Evolutionary conservation across 2,797 vertebrate genomes (phyloP), one percentile per base, ranked within the genome.

Genomic region (Poecilia velifera): DNA sequence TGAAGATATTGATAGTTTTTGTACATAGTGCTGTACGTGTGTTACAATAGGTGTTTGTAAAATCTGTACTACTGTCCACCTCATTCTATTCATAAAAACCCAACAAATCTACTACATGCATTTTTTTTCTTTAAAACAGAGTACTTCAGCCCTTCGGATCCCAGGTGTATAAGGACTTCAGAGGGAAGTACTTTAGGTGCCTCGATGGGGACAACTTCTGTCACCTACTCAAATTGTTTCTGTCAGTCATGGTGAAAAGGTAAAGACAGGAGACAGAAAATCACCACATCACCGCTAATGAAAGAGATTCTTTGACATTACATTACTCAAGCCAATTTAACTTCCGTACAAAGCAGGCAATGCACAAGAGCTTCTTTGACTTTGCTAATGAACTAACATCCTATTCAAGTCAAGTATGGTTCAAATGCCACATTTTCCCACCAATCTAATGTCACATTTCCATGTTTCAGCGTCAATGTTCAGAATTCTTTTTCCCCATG

Each of bases 391-490:
- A 95, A 94, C 92, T 82, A 80, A 90, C 92, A 93, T 90, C 79
- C 85, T 86, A 93, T 91, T 95, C 94, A 89, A 84, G 77, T 91
- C 81, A 86, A 83, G 84, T 88, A 85, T 81, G 82, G 86, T 91
- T 84, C 86, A 95, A 95, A 96, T 93, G 93, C 82, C 94, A 95
- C 81, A 87, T 93, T 90, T 89, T 86, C 81, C 73, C 73, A 74
- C 83, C 76, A 85, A 85, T 87, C 82, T 91, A 94, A 94, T 96
- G 94, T 95, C 94, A 95, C 91, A 94, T 95, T 95, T 95, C 88
- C 93, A 94, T 95, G 91, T 93, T 93, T 84, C 92, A 91, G 93
- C 85, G 82, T 91, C 91, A 88, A 72, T 91, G 83, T 86, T 86
- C 89, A 74, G 81, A 88, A 77, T 80, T 77, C 47, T 57, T 8